Base-by-base conservation (phyloP, 2,797 vertebrate genomes). In the Melanotaenia pygmaea region DNA sequence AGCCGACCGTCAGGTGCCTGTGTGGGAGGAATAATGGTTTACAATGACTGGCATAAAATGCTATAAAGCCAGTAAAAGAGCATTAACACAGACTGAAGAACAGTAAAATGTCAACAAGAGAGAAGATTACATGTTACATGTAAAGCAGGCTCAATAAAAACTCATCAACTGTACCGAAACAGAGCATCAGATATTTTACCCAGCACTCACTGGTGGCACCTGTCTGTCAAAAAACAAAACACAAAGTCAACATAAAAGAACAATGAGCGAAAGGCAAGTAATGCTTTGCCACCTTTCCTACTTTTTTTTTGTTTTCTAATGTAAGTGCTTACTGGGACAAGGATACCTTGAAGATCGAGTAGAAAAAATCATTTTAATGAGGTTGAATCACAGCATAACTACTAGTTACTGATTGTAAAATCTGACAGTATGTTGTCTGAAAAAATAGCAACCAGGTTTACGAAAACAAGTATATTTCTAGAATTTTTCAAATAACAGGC, bases 11-110 rank as follows among this genome's bases (percentile, higher is more conserved):
- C 70, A 69, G 62, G 70, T 76, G 59, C 37, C 61, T 24, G 11
- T 26, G 34, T 77, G 79, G 76, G 65, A 65, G 72, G 74, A 81
- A 67, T 85, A 72, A 81, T 87, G 86, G 76, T 66, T 73, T 65
- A 63, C 85, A 80, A 83, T 79, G 67, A 72, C 35, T 34, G 71
- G 58, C 71, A 85, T 88, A 81, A 86, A 82, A 82, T 28, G 69
- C 74, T 81, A 38, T 86, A 84, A 88, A 85, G 68, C 64, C 77
- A 22, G 71, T 35, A 76, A 74, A 64, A 54, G 81, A 77, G 54
- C 82, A 88, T 77, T 82, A 71, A 83, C 77, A 59, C 14, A 61
- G 59, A 66, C 47, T 43, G 40, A 16, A 64, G 58, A 18, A 26
- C 56, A 51, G 63, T 37, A 37, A 50, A 62, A 70, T 74, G 83